Conservation (phyloP, 2,888 invertebrate species). For the Mechanitis mazaeus region DNA sequence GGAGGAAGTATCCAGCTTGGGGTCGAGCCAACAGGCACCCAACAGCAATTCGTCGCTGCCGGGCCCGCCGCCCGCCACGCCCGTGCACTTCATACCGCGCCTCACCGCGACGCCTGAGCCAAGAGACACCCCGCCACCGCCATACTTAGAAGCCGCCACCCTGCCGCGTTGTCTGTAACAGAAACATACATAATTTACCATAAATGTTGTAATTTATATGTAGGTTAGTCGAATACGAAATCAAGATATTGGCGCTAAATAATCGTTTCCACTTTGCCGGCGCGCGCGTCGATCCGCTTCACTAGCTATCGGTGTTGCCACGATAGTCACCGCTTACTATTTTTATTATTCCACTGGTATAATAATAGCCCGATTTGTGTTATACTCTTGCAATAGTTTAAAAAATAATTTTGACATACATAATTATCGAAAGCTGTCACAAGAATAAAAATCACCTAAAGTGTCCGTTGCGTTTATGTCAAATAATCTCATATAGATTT, state of each 20-base stretch:
- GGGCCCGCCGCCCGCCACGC: slow-evolving; percentile 51
- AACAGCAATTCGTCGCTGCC: slow-evolving; percentile 84
- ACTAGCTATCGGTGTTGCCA: slow-evolving; percentile 53
- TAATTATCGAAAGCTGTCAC: slow-evolving; percentile 17
- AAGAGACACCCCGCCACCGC: slow-evolving; percentile 66
- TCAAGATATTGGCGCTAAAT: slow-evolving; percentile 38
- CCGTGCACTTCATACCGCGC: slow-evolving; percentile 79
- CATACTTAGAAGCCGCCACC: slow-evolving; percentile 76
- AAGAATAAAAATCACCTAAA: not conserved
- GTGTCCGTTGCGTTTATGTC: not conserved
- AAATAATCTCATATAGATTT: not conserved
- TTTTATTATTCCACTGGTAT: slow-evolving; percentile 28
- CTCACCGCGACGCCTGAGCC: slow-evolving; percentile 63
- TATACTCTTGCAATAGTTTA: slow-evolving; percentile 26
- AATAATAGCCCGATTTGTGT: slow-evolving; percentile 23
- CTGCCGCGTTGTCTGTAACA: slow-evolving; percentile 67
- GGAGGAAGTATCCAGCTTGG: slow-evolving; percentile 69
- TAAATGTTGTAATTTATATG: slow-evolving; percentile 31
- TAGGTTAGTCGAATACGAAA: slow-evolving; percentile 40
- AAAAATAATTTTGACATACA: slow-evolving; percentile 25
- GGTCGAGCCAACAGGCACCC: slow-evolving; percentile 84
- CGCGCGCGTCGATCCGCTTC: slow-evolving; percentile 50
- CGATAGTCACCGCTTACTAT: slow-evolving; percentile 25
- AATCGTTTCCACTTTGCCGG: slow-evolving; percentile 41
- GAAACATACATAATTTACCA: slow-evolving; percentile 18